phyloP scores from a whole-genome alignment of 2,888 invertebrate species.

The Colletes collaris region DNA sequence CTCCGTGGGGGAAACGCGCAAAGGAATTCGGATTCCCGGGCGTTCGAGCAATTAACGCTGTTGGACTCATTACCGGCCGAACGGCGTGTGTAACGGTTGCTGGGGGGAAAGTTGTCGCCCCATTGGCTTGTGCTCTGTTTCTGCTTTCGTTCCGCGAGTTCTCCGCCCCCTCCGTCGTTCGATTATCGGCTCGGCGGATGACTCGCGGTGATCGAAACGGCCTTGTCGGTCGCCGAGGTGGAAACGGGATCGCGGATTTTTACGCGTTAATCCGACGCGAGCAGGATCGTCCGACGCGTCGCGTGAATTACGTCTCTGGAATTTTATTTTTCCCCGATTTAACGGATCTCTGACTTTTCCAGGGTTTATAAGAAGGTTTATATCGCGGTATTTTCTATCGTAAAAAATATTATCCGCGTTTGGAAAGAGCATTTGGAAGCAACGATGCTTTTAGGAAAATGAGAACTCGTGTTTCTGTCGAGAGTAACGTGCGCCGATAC shows the following conservation, averaged over 20 bases:
- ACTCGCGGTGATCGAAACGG: constrained; percentile 7
- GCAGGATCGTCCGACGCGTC: too few species aligned
- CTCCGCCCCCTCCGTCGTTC: constrained; percentile 3
- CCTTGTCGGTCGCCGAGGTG: not conserved
- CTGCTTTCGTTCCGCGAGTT: constrained; percentile 1
- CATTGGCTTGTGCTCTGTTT: constrained; percentile 16
- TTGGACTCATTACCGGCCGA: constrained; percentile 28
- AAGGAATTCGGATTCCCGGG: not conserved
- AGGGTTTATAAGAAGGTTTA: too few species aligned
- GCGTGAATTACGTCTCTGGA: too few species aligned
- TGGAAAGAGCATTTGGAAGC: too few species aligned
- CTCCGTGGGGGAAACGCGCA: not conserved
- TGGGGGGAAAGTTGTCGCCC: constrained; percentile 7
- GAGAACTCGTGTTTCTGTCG: too few species aligned
- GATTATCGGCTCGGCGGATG: not conserved
- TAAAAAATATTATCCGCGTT: too few species aligned
- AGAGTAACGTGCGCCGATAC: too few species aligned
- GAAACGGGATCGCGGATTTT: not conserved
- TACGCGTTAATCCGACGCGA: too few species aligned
- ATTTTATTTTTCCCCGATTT: too few species aligned
- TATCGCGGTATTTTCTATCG: too few species aligned
- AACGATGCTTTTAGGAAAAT: too few species aligned
- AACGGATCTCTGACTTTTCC: too few species aligned
- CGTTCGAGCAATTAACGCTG: constrained; percentile 16
- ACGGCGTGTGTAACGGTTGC: constrained; percentile 5